Base-by-base conservation (phyloP, 92 coral and sea anemone species). In the Heliopora coerulea region DNA sequence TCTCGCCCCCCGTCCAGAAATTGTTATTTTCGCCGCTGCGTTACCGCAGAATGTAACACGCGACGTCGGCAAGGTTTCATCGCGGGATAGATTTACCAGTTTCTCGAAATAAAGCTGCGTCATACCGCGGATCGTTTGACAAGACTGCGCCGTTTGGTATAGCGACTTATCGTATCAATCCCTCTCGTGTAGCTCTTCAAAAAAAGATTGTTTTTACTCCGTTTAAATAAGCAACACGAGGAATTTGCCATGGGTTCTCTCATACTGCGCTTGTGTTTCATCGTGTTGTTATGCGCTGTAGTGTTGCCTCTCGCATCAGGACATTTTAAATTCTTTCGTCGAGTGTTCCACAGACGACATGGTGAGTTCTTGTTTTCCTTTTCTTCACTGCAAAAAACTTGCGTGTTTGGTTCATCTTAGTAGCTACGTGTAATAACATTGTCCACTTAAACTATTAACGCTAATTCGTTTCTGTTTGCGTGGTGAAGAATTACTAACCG, bases 61-160 rank as follows among this genome's bases (percentile, higher is more conserved):
- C 42, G 42, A 37, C 42, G 11, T 4, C 42, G 6, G 4, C 42
- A 37, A 65, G 26, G 54, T 25, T 13, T 21, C 23, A 28, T 59
- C 18, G 28, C 20, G n/a, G 34, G 30, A 12, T 14, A 19, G 65
- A 19, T 30, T 62, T 19, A 39, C 69, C 46, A 37, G n/a, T n/a
- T 18, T 10, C 52, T 1, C 18, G 34, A 65, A 24, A 39, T 24
- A 8, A 17, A 20, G 25, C 72, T 65, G 72, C 72, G 72, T 40
- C 72, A 65, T 65, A n/a, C n/a, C n/a, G n/a, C n/a, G n/a, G n/a
- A n/a, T 54, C 29, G 60, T 54, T 54, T 27, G 60, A 12, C n/a
- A n/a, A n/a, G n/a, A n/a, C n/a, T n/a, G n/a, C n/a, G n/a, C n/a
- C n/a, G n/a, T n/a, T n/a, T n/a, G n/a, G n/a, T n/a, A n/a, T n/a